phyloP scores from a whole-genome alignment of 2,113 vertebrate species.

The Anolis carolinensis region DNA sequence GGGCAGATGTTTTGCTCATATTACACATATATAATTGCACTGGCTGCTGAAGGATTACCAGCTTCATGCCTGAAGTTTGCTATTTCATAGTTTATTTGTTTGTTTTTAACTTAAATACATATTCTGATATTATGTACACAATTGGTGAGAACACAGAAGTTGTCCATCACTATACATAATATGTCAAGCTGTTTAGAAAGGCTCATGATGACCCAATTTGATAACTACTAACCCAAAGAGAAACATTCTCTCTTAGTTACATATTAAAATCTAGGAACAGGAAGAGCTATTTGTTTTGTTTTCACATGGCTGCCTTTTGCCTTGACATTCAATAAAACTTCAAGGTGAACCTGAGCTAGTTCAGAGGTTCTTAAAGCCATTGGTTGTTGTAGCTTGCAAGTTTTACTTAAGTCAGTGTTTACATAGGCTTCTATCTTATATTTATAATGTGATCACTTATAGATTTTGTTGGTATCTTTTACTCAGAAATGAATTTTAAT shows the following conservation, averaged over 20 bases:
- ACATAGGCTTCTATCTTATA: neutral
- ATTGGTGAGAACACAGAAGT: no score
- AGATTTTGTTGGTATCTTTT: neutral
- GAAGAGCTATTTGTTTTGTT: neutral
- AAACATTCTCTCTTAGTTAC: constrained; percentile 20
- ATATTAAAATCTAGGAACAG: neutral
- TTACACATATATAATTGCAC: no score
- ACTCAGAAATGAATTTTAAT: neutral
- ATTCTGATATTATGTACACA: no score
- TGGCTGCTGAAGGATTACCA: no score
- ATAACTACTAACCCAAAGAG: neutral
- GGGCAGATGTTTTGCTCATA: no score
- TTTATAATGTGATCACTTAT: neutral
- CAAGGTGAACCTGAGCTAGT: constrained; percentile 1
- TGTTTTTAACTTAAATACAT: no score
- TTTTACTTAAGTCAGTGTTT: constrained; percentile 18
- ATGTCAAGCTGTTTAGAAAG: neutral
- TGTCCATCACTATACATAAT: neutral
- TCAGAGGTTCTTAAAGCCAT: neutral
- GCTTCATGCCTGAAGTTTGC: no score
- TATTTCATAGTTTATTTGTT: no score
- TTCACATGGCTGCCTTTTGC: constrained; percentile 30
- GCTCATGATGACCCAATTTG: constrained; percentile 9
- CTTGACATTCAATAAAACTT: constrained; percentile 31
- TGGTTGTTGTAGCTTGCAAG: neutral